Evolutionary conservation across 2,888 invertebrate species (phyloP).

Genomic region (Entomobrya proxima): DNA sequence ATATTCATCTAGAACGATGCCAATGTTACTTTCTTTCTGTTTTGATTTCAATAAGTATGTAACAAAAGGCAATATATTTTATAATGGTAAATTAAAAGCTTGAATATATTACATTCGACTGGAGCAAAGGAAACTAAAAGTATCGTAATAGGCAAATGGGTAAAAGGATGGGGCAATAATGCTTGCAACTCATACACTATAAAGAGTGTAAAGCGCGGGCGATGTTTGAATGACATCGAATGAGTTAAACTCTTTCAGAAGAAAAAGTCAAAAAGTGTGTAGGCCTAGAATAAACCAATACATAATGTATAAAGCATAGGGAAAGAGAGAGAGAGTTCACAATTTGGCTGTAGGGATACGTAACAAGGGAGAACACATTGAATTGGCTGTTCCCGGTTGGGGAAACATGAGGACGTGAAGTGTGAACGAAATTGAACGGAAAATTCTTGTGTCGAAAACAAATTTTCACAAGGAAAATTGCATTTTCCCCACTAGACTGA

Average conservation of each 20-base stretch:
- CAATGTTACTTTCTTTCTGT: too few relatives aligned
- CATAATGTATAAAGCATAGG: neutral
- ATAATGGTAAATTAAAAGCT: too few relatives aligned
- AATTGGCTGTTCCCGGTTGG: neutral
- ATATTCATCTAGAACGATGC: too few relatives aligned
- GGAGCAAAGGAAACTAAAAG: neutral
- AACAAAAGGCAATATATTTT: too few relatives aligned
- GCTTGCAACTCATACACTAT: slow-evolving; percentile 49
- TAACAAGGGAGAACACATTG: neutral
- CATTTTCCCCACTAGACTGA: slow-evolving; percentile 42
- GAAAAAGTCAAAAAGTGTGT: neutral
- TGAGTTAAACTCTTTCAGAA: slow-evolving; percentile 7
- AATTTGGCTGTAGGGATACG: neutral
- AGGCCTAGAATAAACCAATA: neutral
- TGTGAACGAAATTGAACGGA: slow-evolving; percentile 74
- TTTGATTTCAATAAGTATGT: too few relatives aligned
- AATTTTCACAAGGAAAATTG: slow-evolving; percentile 72
- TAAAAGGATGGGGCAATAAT: slow-evolving; percentile 60
- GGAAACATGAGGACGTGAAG: slow-evolving; percentile 64
- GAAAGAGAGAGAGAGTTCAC: neutral
- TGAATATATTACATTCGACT: neutral
- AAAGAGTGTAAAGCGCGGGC: too few relatives aligned
- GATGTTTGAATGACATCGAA: slow-evolving; percentile 39
- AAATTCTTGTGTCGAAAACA: slow-evolving; percentile 74
- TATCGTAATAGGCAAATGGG: slow-evolving; percentile 33